Evolutionary conservation across 2,113 vertebrate genomes (phyloP).

Genomic region (Percina caprodes): DNA sequence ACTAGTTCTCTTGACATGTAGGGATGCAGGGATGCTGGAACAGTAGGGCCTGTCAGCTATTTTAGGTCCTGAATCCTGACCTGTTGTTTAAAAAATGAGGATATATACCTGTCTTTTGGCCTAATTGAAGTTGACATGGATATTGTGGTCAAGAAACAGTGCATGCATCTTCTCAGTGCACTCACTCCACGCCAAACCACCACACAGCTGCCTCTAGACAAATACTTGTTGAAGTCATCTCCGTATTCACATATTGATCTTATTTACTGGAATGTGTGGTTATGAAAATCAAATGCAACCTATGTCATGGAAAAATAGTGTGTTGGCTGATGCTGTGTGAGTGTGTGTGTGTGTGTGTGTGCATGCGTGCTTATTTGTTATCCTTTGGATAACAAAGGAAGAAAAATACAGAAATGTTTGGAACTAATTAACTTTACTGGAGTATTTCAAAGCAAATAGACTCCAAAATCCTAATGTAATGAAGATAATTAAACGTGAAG

Average conservation of each 20-base stretch:
- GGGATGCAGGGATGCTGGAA: constrained; percentile 42
- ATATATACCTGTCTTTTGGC: constrained; percentile 34
- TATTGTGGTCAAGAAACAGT: neutral
- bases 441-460: neutral
- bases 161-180: neutral
- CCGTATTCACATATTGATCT: constrained; percentile 38
- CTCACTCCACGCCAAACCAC: neutral
- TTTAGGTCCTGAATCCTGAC: constrained; percentile 57
- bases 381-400: neutral
- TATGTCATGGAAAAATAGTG: constrained; percentile 54
- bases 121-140: constrained; percentile 36
- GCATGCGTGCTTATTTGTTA: no score
- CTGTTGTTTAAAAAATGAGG: constrained; percentile 28
- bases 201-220: constrained; percentile 11
- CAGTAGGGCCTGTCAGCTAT: constrained; percentile 55
- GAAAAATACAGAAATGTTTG: constrained; percentile 3
- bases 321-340: constrained; percentile 15
- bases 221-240: constrained; percentile 8
- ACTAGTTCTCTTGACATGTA: constrained; percentile 59
- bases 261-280: constrained; percentile 35
- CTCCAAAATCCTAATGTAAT: neutral
- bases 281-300: constrained; percentile 38
- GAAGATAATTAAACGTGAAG: constrained; percentile 6
- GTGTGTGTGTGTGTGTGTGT: neutral
- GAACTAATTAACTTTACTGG: constrained; percentile 16